Evolutionary conservation across 35 echinoderm and acorn worm species (phyloP), one percentile per base, ranked within the genome.

Genomic region (Lytechinus pictus): DNA sequence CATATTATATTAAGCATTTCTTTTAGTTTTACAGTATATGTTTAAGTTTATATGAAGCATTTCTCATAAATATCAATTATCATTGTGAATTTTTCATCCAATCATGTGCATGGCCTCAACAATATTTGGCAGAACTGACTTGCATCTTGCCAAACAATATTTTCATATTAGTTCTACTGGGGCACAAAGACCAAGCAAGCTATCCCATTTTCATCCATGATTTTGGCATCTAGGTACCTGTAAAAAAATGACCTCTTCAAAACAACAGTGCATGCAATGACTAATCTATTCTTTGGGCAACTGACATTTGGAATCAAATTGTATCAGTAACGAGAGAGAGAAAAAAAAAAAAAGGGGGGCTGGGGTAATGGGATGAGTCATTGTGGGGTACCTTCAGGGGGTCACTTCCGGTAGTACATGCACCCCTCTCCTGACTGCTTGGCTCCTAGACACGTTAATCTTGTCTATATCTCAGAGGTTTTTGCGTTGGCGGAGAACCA

Each of bases 281-380:
- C 66, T 79, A 79, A 79, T 79, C 66, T 24, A 79, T 79, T 79
- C 16, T 79, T 24, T 79, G 66, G 21, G 66, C 66, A 79, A 79
- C 66, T 79, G 66, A 79, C 66, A 79, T 79, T 79, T 19, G 16
- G 66, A 79, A 79, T 79, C 66, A 79, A 79, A 79, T 24, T 16
- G 16, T 79, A 79, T 19, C 66, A 79, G 66, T 79, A 79, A 79
- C 66, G 21, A 79, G 66, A 79, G 66, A 79, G n/a, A 79, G n/a
- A 79, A 8, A 54, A 44, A 44, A 44, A 44, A 44, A 44, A 2
- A 90, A 90, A 90, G 27, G 88, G 88, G 29, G 88, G 88, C 52
- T 90, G 11, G 88, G 88, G 88, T 90, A 90, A 44, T 52, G 52
- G 27, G 10, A 54, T 90, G 88, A 90, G 88, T 90, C 88, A 90